Conservation (phyloP, 2,888 invertebrate species). For the Melieria picta region DNA sequence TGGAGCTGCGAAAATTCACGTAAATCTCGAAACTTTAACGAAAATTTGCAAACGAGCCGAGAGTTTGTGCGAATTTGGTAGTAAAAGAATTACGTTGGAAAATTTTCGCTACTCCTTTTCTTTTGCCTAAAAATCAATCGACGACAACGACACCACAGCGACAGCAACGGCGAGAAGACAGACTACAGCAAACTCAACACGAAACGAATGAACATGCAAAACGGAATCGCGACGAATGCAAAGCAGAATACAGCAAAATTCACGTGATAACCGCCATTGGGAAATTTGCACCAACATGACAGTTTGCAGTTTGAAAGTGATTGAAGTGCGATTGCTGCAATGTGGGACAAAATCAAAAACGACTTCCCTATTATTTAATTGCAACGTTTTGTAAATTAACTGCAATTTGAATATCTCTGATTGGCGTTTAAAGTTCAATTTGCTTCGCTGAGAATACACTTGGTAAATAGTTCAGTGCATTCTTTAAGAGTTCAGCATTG, state of each 20-base stretch:
- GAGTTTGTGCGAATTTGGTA: constrained; percentile 36
- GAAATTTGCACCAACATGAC: constrained; percentile 14
- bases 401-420: too few relatives aligned
- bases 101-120: constrained; percentile 37
- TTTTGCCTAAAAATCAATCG: constrained; percentile 53
- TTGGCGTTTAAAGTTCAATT: too few relatives aligned
- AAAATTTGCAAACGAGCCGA: constrained; percentile 29
- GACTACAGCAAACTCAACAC: constrained; percentile 54
- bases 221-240: constrained; percentile 61
- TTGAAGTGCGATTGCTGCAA: too few relatives aligned
- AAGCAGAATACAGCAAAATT: constrained; percentile 66
- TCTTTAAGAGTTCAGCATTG: too few relatives aligned
- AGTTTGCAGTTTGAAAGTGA: constrained; percentile 7
- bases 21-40: constrained; percentile 35
- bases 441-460: too few relatives aligned
- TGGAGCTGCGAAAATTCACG: constrained; percentile 26
- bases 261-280: constrained; percentile 69
- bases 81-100: constrained; percentile 49
- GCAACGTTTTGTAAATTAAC: too few relatives aligned
- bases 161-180: constrained; percentile 49
- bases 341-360: too few relatives aligned
- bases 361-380: too few relatives aligned
- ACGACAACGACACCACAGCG: constrained; percentile 56
- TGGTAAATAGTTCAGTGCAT: too few relatives aligned
- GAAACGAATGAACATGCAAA: constrained; percentile 59